Base-by-base conservation (phyloP, 2,888 invertebrate genomes). In the Desoria tigrina region DNA sequence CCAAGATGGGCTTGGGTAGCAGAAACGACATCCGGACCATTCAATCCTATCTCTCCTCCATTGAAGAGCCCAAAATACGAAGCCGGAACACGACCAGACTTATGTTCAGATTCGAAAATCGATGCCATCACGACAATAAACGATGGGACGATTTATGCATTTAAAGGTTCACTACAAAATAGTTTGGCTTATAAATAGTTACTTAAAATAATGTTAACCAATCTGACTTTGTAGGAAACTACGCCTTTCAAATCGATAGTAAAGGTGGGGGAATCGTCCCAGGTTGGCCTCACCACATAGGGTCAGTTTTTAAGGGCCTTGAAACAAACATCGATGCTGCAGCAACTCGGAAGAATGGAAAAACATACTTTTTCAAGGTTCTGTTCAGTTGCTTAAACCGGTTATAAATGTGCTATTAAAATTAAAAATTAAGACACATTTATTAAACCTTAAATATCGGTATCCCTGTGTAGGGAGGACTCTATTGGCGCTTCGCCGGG, bases 321-420 rank as follows among this genome's bases (percentile, higher is more conserved):
- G 65, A 67, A 32, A 51, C 59, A 1, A 56, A 65, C 37, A 21
- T 75, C 7, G 75, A 75, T 56, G 73, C 75, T 9, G 73, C 61
- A 14, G 56, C 72, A 0, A 72, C 73, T 2, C 49, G 71, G n/a
- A 37, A 49, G 4, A 75, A 70, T 61, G 72, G 72, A 21, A 64
- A 71, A 49, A 71, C 73, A 4, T 75, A 72, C 32, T 68, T 72
- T 54, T 73, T 75, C 42, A 75, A 75, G 54, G 73, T 72, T 42
- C 1, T n/a, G 24, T 18, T 28, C 28, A 9, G 21, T 51, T 23
- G n/a, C n/a, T n/a, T n/a, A n/a, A n/a, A n/a, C n/a, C 18, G 21
- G 21, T 16, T 49, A 7, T n/a, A n/a, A n/a, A n/a, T n/a, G n/a
- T n/a, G n/a, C n/a, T n/a, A n/a, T n/a, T n/a, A n/a, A n/a, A n/a